These are phyloP conservation scores for Emys orbicularis DNA, from an alignment of 2,797 vertebrate species.

Conservation along the genomic window DNA sequence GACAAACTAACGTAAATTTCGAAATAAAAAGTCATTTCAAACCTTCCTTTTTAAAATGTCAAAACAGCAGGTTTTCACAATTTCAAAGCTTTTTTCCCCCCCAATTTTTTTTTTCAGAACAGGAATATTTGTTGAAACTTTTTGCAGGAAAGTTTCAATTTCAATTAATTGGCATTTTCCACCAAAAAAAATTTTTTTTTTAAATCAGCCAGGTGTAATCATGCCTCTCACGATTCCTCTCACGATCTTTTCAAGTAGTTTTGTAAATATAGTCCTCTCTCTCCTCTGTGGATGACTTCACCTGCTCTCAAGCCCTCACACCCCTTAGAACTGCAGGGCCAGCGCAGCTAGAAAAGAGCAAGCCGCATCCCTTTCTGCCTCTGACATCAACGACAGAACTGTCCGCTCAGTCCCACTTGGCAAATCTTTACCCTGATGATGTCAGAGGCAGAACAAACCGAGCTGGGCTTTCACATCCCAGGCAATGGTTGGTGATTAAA, in stretches of 20 bases:
- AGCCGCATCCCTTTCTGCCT: not conserved
- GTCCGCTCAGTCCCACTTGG: not conserved
- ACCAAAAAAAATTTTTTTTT: not conserved
- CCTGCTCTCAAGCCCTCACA: not conserved
- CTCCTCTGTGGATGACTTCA: not conserved
- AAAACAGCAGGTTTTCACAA: not conserved
- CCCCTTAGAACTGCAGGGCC: not conserved
- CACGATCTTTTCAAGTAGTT: not conserved
- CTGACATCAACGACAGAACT: not conserved
- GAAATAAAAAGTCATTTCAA: not conserved
- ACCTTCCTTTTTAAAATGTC: not conserved
- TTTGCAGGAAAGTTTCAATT: not conserved
- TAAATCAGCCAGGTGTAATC: not conserved
- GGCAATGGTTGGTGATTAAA: not conserved
- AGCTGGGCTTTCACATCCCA: not conserved
- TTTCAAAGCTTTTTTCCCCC: not conserved
- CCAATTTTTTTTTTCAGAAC: not conserved
- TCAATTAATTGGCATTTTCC: not conserved
- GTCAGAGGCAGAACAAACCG: not conserved
- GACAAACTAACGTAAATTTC: not conserved
- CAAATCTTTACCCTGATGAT: not conserved
- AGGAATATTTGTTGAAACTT: not conserved
- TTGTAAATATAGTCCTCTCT: not conserved
- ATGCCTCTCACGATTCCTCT: not conserved
- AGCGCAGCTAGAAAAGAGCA: too few relatives aligned